phyloP scores from a whole-genome alignment of 1,140 invertebrate species.

The Drosophila eugracilis region DNA sequence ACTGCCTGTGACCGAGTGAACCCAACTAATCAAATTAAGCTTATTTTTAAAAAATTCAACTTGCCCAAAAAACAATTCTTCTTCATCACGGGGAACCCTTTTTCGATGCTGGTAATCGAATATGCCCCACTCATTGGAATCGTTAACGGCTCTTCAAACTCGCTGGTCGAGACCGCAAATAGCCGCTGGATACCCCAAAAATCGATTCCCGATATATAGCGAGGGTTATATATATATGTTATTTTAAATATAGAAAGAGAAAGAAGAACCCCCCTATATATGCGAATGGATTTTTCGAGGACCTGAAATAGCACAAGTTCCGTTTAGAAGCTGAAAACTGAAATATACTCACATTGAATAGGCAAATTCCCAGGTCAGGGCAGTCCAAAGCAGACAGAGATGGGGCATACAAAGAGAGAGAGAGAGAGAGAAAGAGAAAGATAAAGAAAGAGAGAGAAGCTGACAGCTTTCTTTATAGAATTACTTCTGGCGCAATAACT shows the following conservation, averaged over 20 bases:
- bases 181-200: slow-evolving; percentile 52
- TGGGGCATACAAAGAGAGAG: too few species aligned
- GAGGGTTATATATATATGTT: too few species aligned
- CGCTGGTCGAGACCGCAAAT: slow-evolving; percentile 73
- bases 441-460: slow-evolving; percentile 14
- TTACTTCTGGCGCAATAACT: slow-evolving; percentile 82
- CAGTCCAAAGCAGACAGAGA: neutral
- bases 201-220: slow-evolving; percentile 60
- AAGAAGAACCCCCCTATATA: slow-evolving; percentile 4
- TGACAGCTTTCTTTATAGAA: slow-evolving; percentile 78
- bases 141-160: slow-evolving; percentile 52
- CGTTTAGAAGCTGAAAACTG: slow-evolving; percentile 48
- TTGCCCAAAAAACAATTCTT: slow-evolving; percentile 49
- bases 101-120: slow-evolving; percentile 81
- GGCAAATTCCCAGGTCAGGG: slow-evolving; percentile 50
- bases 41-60: slow-evolving; percentile 65
- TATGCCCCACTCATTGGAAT: slow-evolving; percentile 44
- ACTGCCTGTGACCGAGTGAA: slow-evolving; percentile 61
- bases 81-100: slow-evolving; percentile 27
- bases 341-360: slow-evolving; percentile 57
- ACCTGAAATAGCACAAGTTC: slow-evolving; percentile 66
- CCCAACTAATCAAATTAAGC: slow-evolving; percentile 79
- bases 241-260: slow-evolving; percentile 24
- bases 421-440: neutral
- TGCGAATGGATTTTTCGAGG: slow-evolving; percentile 59